Base-by-base conservation (phyloP, 1,140 invertebrate species). In the Yoshiicerus persimilis region DNA sequence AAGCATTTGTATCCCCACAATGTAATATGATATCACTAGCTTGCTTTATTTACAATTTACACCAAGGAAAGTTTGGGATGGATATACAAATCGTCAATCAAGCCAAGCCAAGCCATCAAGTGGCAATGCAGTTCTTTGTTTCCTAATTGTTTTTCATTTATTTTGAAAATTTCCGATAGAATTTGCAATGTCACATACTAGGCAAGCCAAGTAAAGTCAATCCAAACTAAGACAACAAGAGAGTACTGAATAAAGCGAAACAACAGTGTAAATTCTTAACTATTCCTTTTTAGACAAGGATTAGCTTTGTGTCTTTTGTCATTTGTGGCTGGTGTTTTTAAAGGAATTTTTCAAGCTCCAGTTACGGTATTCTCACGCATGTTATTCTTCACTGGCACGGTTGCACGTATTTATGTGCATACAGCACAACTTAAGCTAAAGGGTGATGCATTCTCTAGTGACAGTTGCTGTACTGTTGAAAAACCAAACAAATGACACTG, bases 311-410 rank as follows among this genome's bases (percentile, higher is more conserved):
- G 75, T 38, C 32, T 32, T 80, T 80, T 80, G 34, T 80, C 75
- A 80, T 80, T 80, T 34, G 75, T 23, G 16, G 32, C 20, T 80
- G 75, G 34, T 80, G 75, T 80, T 80, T 70, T 80, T 80, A 80
- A 80, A 80, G 75, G 75, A 80, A 80, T 80, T 80, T 36, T 80
- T 80, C 75, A 80, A 80, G 75, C 75, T 80, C 75, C 75, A 80
- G 75, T 80, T 80, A 80, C 75, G 75, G 75, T 38, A 80, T 80
- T 80, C 75, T 80, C 75, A 80, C 75, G 75, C 75, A 80, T 80
- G 75, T 80, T 80, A 80, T 80, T 80, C 75, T 80, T 36, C 20
- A 80, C 75, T 34, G 30, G 75, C 75, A 80, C 75, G 75, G 25
- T 27, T 77, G 32, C 75, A 36, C 30, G n/a, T 34, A 56, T 56